Conservation (phyloP, 2,113 vertebrate genomes). For the Hippocampus abdominalis region DNA sequence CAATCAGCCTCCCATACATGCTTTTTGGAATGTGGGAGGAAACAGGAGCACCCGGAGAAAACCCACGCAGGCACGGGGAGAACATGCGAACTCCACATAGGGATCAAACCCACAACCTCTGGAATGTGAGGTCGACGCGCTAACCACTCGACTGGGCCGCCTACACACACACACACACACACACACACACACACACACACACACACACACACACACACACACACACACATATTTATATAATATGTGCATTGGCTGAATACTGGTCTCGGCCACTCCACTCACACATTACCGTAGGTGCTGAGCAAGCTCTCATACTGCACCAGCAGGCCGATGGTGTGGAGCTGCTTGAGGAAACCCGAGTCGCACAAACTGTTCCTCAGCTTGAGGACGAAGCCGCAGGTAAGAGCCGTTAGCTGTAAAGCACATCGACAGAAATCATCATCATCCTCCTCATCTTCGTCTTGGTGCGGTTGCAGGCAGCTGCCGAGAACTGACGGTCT, state of each 20-base stretch:
- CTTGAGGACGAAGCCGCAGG: slow-evolving; percentile 94
- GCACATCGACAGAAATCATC: neutral
- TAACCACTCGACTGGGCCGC: too few species aligned
- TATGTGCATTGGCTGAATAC: too few species aligned
- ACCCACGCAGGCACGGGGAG: too few species aligned
- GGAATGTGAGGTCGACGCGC: too few species aligned
- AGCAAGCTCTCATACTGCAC: slow-evolving; percentile 94
- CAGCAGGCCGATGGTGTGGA: slow-evolving; percentile 93
- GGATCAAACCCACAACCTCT: too few species aligned
- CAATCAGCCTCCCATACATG: too few species aligned
- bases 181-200: too few species aligned
- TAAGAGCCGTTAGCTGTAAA: slow-evolving; percentile 86
- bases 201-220: too few species aligned
- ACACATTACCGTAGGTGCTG: slow-evolving; percentile 88
- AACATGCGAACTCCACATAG: too few species aligned
- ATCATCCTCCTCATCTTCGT: neutral
- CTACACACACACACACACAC: too few species aligned
- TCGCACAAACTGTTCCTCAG: slow-evolving; percentile 91
- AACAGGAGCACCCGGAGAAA: too few species aligned
- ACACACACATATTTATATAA: neutral
- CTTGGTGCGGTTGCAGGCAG: neutral
- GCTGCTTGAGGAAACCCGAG: slow-evolving; percentile 89
- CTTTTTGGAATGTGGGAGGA: too few species aligned
- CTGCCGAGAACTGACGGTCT: slow-evolving; percentile 79
- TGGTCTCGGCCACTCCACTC: neutral